phyloP scores from a whole-genome alignment of 2,888 invertebrate genomes.

The Podotricha telesiphe region DNA sequence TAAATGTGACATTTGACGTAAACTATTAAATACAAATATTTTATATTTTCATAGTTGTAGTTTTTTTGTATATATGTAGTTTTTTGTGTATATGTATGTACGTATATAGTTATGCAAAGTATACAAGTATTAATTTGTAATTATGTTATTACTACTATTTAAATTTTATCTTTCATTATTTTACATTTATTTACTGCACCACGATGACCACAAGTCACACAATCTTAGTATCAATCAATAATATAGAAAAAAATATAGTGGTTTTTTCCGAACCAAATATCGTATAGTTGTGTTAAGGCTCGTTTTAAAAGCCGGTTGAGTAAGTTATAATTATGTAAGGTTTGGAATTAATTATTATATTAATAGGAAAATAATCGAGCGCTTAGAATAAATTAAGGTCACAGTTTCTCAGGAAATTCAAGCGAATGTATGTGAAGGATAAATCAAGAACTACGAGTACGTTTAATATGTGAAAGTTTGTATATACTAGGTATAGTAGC shows the following conservation, averaged over 20 bases:
- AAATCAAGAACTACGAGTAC: background rate
- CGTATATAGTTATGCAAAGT: too few species aligned
- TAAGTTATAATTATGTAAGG: slow-evolving; percentile 10
- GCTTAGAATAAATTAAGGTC: background rate
- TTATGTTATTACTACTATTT: too few species aligned
- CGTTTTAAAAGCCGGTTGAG: background rate
- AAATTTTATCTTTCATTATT: too few species aligned
- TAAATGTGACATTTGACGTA: too few species aligned
- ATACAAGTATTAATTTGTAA: too few species aligned
- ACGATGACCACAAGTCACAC: too few species aligned
- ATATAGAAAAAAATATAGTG: background rate
- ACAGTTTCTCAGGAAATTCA: slow-evolving; percentile 2
- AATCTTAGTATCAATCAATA: background rate
- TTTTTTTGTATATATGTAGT: too few species aligned
- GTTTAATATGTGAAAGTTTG: background rate
- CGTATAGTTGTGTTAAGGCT: background rate
- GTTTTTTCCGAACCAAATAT: background rate
- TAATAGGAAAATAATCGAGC: background rate
- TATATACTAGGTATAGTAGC: background rate
- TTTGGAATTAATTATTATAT: background rate
- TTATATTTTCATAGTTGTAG: too few species aligned
- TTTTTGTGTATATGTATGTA: too few species aligned
- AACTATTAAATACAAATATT: too few species aligned
- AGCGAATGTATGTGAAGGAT: slow-evolving; percentile 7
- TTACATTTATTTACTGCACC: background rate